Evolutionary conservation across 2,113 vertebrate species (phyloP), one percentile per base, ranked within the genome.

Genomic region (Nansenia antarctica): DNA sequence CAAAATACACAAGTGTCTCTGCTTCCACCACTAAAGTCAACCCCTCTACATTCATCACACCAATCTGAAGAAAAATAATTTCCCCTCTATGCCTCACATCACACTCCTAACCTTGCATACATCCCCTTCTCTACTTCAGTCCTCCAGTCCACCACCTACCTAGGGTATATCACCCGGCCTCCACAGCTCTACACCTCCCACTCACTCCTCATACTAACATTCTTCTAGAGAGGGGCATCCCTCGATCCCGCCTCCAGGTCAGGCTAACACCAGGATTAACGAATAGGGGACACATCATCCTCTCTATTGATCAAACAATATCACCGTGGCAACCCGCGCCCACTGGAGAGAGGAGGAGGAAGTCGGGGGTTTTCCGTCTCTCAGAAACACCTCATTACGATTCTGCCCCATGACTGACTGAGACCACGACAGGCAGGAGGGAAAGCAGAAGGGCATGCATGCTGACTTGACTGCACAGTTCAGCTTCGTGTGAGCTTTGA

Each of bases 281-380:
- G n/a, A 29, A 30, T 54, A 54, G 53, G 65, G 34, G 65, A 68
- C 53, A 73, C 70, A 70, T 77, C 61, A 80, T 76, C 58, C 78
- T 60, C 75, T 70, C n/a, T 81, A 82, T 67, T 74, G 80, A 85
- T 79, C 70, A 78, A 72, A 79, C 70, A 81, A 73, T 62, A 70
- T 81, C 71, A 63, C 74, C 68, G 79, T 86, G 78, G 77, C 62
- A 81, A 84, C 69, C 24, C 7, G 45, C 7, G 45, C 37, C 57
- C 9, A 22, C 29, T 60, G 32, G 47, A 53, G 9, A 66, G 9
- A n/a, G n/a, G n/a, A n/a, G 3, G 57, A 39, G 52, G 35, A 8
- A n/a, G n/a, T n/a, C n/a, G n/a, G n/a, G n/a, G 59, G 64, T 11
- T 70, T 49, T 55, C 59, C 63, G n/a, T n/a, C n/a, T 61, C 31